A percentile compares a stretch with the other conserved stretches of the same genome.
Conservation (phyloP, 2,888 invertebrate genomes). For the Oligia latruncula region DNA sequence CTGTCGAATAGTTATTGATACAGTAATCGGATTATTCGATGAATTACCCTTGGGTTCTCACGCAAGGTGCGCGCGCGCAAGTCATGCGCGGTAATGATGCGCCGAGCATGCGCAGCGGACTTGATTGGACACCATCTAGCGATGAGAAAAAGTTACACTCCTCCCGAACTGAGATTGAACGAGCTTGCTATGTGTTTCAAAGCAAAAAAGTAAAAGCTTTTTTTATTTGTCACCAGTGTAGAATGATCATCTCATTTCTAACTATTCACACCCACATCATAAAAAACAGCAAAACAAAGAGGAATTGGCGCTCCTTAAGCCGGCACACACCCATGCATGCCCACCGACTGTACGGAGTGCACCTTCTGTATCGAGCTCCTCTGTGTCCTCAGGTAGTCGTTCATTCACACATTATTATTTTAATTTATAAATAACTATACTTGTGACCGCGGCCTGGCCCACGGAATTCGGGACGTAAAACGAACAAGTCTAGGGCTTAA, state of each 20-base stretch:
- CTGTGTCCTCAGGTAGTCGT: slow-evolving; percentile 41
- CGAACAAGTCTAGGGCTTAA: slow-evolving; percentile 58
- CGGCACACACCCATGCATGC: background rate
- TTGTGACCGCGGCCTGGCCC: slow-evolving; percentile 26
- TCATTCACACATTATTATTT: slow-evolving; percentile 63
- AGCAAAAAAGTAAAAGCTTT: background rate
- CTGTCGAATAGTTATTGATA: slow-evolving; percentile 59
- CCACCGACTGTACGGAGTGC: background rate
- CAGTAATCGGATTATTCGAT: slow-evolving; percentile 71
- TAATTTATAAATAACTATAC: slow-evolving; percentile 59
- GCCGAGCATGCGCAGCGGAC: slow-evolving; percentile 45
- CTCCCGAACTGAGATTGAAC: background rate
- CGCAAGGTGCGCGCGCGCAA: slow-evolving; percentile 67
- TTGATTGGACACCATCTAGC: slow-evolving; percentile 3
- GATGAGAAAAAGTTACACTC: slow-evolving; percentile 32
- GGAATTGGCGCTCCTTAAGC: too few species aligned
- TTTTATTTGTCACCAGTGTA: background rate
- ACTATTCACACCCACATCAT: background rate
- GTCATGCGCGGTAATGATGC: slow-evolving; percentile 75
- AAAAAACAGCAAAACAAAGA: background rate
- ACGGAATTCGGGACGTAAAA: slow-evolving; percentile 52
- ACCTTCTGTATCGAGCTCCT: background rate
- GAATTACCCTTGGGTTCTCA: slow-evolving; percentile 60
- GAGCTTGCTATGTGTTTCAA: too few species aligned
- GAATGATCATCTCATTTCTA: background rate